A percentile compares a stretch with the other conserved stretches of the same genome.
phyloP scores from a whole-genome alignment of 2,113 vertebrate genomes.

The Oryzias celebensis region DNA sequence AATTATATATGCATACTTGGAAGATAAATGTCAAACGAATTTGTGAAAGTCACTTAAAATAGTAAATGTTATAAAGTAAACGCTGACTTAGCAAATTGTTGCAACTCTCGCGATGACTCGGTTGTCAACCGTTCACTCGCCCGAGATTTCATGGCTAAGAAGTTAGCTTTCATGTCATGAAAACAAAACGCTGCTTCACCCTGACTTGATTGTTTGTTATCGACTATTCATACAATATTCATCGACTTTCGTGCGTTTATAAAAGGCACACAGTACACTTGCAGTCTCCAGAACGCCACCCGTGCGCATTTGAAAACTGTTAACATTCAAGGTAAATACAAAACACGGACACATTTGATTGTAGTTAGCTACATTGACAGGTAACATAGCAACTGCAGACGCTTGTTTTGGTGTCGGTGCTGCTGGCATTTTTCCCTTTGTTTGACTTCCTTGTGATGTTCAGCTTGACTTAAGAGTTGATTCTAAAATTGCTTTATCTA shows the following conservation, averaged over 20 bases:
- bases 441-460: neutral
- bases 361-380: constrained; percentile 53
- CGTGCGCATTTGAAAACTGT: constrained; percentile 15
- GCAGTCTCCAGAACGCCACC: constrained; percentile 2
- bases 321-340: constrained; percentile 27
- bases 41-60: neutral
- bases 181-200: neutral
- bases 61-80: constrained; percentile 20
- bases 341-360: constrained; percentile 13
- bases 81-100: constrained; percentile 11
- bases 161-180: constrained; percentile 20
- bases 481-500: constrained; percentile 2
- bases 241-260: neutral
- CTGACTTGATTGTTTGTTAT: neutral
- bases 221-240: neutral
- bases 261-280: neutral
- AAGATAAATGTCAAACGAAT: too few relatives aligned
- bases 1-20: too few relatives aligned
- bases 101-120: constrained; percentile 56
- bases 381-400: constrained; percentile 71
- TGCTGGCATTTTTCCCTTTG: neutral
- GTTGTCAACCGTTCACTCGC: constrained; percentile 17
- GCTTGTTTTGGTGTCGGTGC: constrained; percentile 22
- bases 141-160: constrained; percentile 43
- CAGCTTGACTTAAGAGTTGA: neutral